These are phyloP conservation scores for Rotaria magnacalcarata DNA, from an alignment of 2,888 invertebrate species.

Conservation along the genomic window DNA sequence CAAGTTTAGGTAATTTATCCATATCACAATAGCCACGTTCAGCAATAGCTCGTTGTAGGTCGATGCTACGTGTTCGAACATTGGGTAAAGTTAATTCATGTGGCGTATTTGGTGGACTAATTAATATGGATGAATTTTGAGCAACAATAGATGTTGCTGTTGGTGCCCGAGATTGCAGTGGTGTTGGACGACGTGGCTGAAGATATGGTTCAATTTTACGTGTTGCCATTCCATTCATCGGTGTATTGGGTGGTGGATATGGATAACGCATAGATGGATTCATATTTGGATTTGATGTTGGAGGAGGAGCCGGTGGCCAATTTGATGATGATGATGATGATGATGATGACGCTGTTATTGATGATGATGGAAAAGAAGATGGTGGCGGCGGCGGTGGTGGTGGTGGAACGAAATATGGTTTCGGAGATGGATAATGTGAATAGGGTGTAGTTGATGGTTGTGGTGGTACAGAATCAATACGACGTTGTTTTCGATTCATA, in stretches of 20 bases:
- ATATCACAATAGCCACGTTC: background rate
- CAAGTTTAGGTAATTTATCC: conserved; percentile 29
- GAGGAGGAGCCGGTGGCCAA: background rate
- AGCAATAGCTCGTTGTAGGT: background rate
- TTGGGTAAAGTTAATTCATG: conserved; percentile 25
- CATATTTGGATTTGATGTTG: background rate
- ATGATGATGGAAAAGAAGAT: background rate
- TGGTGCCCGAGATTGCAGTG: background rate
- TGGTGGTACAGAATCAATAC: background rate
- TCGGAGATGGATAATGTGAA: background rate
- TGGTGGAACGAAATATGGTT: background rate
- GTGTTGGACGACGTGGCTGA: conserved; percentile 6
- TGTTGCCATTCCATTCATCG: background rate
- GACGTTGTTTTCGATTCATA: background rate
- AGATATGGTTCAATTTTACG: background rate
- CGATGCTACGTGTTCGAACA: conserved; percentile 1
- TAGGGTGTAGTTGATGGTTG: background rate
- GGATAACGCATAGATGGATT: conserved; percentile 16
- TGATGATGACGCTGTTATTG: background rate
- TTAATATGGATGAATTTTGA: conserved; percentile 21
- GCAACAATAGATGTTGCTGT: background rate
- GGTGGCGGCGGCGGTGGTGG: background rate
- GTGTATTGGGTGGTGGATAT: background rate
- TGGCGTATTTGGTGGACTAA: conserved; percentile 10
- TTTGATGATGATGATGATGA: background rate